Evolutionary conservation across 2,113 vertebrate genomes (phyloP), one percentile per base, ranked within the genome.

Genomic region (Microcebus jonahi): DNA sequence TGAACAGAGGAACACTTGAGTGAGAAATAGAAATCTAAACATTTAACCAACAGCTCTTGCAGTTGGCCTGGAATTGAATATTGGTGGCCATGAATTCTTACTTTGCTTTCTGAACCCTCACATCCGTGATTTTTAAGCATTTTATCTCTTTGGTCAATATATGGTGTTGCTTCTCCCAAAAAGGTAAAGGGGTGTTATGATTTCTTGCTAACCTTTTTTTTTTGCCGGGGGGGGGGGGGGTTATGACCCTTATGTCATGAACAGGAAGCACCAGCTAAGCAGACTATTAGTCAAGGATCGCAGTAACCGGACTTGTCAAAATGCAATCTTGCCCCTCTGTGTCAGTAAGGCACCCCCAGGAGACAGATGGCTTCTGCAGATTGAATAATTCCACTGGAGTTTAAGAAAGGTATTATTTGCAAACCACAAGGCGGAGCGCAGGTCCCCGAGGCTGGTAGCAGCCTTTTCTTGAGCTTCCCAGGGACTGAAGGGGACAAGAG

Each of bases 341-440:
- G 50, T 92, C 71, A 53, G 31, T 55, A 86, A 90, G 53, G 82
- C 50, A 11, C 12, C 34, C n/a, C 70, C 67, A 95, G 86, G 57
- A 96, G 95, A 95, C 89, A 96, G 91, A 96, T 96, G 96, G 55
- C 45, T 57, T 34, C 48, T 2, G 42, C 73, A 91, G 83, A 89
- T 83, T 89, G 67, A 50, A 29, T 96, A 61, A 97, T 85, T 85
- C 81, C 53, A 88, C 77, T 94, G 65, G 73, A 93, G 75, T 71
- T 97, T 76, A 96, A 96, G 90, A 96, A 96, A 95, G 20, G 71
- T 85, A 73, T 94, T 83, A 36, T 90, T 96, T 96, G 70, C 70
- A 94, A 87, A 57, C 11, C 42, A 85, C 42, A 65, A 73, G 67
- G 42, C 21, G 21, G 23, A 89, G 31, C 77, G 31, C 20, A 77